Conservation (phyloP, 2,797 vertebrate genomes). For the Nannoperca australis region DNA sequence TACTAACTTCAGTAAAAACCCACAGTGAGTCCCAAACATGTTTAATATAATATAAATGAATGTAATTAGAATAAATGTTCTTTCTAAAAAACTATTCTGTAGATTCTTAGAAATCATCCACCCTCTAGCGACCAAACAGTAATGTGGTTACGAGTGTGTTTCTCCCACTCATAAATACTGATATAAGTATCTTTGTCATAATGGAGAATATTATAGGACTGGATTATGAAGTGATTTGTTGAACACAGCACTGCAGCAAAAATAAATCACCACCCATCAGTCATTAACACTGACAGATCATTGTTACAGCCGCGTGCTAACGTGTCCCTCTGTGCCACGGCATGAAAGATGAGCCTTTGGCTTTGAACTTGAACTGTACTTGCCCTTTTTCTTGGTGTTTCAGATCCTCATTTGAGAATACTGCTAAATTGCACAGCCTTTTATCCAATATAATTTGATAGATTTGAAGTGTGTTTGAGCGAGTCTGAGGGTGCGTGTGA, state of each 20-base stretch:
- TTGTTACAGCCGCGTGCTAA: slow-evolving; percentile 59
- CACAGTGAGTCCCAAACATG: not conserved
- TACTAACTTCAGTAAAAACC: not conserved
- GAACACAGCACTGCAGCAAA: slow-evolving; percentile 55
- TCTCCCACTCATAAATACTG: slow-evolving; percentile 49
- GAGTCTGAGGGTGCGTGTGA: slow-evolving; percentile 49
- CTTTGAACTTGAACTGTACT: slow-evolving; percentile 80
- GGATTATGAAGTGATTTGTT: slow-evolving; percentile 70
- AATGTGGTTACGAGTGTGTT: slow-evolving; percentile 31
- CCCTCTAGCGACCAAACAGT: slow-evolving; percentile 21
- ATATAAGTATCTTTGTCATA: slow-evolving; percentile 47
- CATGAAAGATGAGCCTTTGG: slow-evolving; percentile 73
- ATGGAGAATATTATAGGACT: slow-evolving; percentile 53
- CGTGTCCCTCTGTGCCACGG: slow-evolving; percentile 52
- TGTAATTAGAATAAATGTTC: slow-evolving; percentile 35
- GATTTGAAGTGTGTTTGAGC: slow-evolving; percentile 61
- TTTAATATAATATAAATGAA: not conserved
- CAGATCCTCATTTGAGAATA: slow-evolving; percentile 62
- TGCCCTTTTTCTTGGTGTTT: slow-evolving; percentile 51
- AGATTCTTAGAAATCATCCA: slow-evolving; percentile 22
- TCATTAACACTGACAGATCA: slow-evolving; percentile 71
- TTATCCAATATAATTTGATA: slow-evolving; percentile 68
- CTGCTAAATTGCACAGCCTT: slow-evolving; percentile 54
- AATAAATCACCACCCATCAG: slow-evolving; percentile 70
- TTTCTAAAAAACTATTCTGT: slow-evolving; percentile 5